Evolutionary conservation across 2,113 vertebrate genomes (phyloP).

Genomic region (Upupa epops): DNA sequence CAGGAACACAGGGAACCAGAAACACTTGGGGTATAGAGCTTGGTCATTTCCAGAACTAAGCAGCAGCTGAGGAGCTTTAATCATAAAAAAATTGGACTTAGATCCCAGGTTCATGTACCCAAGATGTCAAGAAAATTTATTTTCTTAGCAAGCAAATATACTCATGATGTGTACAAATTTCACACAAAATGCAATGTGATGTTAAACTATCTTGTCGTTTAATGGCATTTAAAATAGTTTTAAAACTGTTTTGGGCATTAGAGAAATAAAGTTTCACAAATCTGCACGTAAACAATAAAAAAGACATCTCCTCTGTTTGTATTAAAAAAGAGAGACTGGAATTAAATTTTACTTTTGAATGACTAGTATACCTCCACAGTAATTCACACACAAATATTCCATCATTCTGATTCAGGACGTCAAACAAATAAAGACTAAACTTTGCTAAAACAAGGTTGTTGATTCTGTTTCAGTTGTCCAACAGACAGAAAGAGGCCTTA

Average conservation of each 20-base stretch:
- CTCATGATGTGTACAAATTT: background rate
- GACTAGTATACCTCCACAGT: background rate
- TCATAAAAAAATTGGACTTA: background rate
- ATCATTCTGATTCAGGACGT: background rate
- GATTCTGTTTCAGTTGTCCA: background rate
- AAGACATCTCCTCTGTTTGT: background rate
- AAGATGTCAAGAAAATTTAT: background rate
- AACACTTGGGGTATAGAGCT: background rate
- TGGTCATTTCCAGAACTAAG: background rate
- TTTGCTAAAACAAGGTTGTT: background rate
- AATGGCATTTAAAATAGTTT: background rate
- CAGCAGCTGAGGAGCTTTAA: background rate
- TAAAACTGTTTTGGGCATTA: background rate
- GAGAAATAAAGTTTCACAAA: background rate
- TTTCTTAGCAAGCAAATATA: background rate
- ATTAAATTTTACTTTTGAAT: background rate
- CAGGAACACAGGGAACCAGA: background rate
- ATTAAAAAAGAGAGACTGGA: background rate
- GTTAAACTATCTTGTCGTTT: background rate
- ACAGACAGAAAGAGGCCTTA: background rate
- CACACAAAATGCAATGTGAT: background rate
- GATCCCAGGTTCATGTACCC: background rate
- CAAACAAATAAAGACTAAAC: background rate
- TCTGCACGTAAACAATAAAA: background rate
- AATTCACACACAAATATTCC: background rate